phyloP scores from a whole-genome alignment of 2,113 vertebrate genomes.

The Python bivittatus region DNA sequence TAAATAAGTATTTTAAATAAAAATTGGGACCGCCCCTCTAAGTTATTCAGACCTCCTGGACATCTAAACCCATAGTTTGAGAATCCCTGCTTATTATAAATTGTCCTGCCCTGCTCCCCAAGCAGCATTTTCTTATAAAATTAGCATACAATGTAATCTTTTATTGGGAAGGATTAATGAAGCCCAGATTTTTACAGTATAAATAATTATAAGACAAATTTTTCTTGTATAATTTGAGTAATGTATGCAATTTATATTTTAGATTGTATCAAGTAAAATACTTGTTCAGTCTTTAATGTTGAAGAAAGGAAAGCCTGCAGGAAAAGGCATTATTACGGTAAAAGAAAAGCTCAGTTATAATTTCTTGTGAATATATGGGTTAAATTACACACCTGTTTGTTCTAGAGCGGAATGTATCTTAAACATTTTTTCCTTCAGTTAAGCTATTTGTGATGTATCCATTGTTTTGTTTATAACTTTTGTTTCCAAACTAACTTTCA shows the following conservation, averaged over 20 bases:
- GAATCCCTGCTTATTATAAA: not conserved
- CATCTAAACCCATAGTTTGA: not conserved
- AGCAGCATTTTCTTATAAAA: not conserved
- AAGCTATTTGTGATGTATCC: not conserved
- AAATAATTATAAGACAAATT: not conserved
- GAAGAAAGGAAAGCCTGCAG: conserved; percentile 89
- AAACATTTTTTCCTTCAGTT: not conserved
- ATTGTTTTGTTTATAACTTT: conserved; percentile 11
- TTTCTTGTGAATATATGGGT: not conserved
- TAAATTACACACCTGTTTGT: not conserved
- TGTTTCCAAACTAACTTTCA: not conserved
- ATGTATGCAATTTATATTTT: conserved; percentile 31
- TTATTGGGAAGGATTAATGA: not conserved
- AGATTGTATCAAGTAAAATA: conserved; percentile 88
- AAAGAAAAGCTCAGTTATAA: not conserved
- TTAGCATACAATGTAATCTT: not conserved
- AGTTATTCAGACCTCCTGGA: not conserved
- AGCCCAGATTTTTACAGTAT: not conserved
- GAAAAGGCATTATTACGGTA: conserved; percentile 85
- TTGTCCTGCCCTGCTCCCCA: not conserved
- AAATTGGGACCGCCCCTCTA: not conserved
- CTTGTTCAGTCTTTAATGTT: conserved; percentile 84
- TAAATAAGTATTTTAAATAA: too few relatives aligned
- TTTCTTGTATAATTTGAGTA: not conserved
- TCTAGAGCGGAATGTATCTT: not conserved